phyloP scores from a whole-genome alignment of 2,113 vertebrate species.

The Peucedramus taeniatus region DNA sequence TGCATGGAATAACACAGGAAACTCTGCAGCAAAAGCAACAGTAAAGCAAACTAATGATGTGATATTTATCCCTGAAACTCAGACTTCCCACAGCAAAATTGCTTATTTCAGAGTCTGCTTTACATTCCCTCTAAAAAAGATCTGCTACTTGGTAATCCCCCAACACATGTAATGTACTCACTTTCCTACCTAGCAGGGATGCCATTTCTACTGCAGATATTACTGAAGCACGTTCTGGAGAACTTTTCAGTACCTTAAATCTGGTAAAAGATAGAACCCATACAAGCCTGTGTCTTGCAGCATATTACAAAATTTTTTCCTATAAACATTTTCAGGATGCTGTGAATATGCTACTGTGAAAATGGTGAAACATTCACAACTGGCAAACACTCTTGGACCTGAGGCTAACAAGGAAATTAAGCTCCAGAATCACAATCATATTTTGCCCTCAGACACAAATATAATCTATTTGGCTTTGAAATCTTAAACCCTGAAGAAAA shows the following conservation, averaged over 20 bases:
- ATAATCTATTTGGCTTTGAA: background rate
- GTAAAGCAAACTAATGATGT: conserved; percentile 34
- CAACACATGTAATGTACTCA: background rate
- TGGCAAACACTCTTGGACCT: background rate
- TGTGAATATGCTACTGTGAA: background rate
- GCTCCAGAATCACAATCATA: background rate
- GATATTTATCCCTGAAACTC: conserved; percentile 32
- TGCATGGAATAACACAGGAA: conserved; percentile 70
- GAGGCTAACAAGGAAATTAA: background rate
- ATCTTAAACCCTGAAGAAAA: background rate
- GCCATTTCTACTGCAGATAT: background rate
- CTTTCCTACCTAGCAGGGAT: background rate
- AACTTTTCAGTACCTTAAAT: background rate
- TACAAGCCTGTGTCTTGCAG: background rate
- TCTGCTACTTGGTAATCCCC: background rate
- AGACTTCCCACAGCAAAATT: conserved; percentile 27
- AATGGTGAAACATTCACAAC: background rate
- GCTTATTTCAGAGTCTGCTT: conserved; percentile 6
- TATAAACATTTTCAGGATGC: background rate
- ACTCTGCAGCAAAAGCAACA: conserved; percentile 52
- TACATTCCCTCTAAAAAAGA: background rate
- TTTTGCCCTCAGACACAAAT: background rate
- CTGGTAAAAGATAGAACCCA: background rate
- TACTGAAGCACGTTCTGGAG: background rate
- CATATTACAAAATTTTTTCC: background rate